A percentile compares a stretch with the other conserved stretches of the same genome.
phyloP scores from a whole-genome alignment of 53 echinoderm and acorn worm species.

The Patiria pectinifera region DNA sequence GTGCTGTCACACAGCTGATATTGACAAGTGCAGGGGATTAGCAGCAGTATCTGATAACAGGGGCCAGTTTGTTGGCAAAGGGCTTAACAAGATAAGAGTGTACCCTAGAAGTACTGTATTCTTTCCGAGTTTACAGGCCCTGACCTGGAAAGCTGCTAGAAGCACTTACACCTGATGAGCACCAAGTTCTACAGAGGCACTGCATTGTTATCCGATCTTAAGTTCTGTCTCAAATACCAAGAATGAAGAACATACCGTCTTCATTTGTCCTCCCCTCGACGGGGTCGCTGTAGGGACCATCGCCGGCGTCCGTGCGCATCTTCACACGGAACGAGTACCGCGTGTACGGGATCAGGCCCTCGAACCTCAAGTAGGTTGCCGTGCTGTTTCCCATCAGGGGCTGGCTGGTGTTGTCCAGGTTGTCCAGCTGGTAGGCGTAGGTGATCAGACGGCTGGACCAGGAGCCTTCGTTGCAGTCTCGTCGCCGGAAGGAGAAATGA shows the following conservation, averaged over 20 bases:
- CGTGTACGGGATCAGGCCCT: conserved; percentile 20
- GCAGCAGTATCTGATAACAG: no score
- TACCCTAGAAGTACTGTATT: no score
- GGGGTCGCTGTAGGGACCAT: conserved; percentile 18
- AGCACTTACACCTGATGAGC: no score
- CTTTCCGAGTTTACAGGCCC: no score
- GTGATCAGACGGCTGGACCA: conserved; percentile 3
- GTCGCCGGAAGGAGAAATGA: not conserved
- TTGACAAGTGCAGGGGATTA: no score
- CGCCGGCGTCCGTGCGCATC: conserved; percentile 18
- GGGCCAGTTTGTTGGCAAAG: no score
- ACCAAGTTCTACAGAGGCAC: no score
- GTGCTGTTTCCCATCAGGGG: not conserved
- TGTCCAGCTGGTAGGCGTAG: conserved; percentile 25
- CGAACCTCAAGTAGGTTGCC: not conserved
- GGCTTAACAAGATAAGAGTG: no score
- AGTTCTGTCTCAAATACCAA: not conserved
- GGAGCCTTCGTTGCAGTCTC: not conserved
- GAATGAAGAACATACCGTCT: conserved; percentile 4
- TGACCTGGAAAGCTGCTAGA: no score
- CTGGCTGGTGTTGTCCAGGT: conserved; percentile 19
- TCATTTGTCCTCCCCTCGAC: conserved; percentile 12
- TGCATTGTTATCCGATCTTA: not conserved
- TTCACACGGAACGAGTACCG: conserved; percentile 15
- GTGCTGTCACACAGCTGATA: no score